Conservation (phyloP, 2,797 vertebrate genomes). For the Sebastes kiyomatsui region DNA sequence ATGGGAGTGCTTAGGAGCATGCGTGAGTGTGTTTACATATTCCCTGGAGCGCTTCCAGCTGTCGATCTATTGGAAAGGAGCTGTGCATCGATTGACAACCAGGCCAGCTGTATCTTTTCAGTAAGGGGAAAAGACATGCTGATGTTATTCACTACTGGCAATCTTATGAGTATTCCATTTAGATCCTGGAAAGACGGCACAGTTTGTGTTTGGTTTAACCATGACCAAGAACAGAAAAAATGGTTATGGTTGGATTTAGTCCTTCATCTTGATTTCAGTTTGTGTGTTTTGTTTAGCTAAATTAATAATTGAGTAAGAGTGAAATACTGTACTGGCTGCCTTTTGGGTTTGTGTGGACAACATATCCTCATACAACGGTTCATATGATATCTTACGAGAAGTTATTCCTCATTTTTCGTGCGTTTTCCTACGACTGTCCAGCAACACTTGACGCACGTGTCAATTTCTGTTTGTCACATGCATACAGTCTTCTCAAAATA, state of each 20-base stretch:
- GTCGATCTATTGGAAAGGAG: slow-evolving; percentile 44
- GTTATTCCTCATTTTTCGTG: neutral
- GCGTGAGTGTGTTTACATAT: slow-evolving; percentile 41
- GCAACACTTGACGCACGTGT: neutral
- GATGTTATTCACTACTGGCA: slow-evolving; percentile 8
- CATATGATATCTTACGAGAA: neutral
- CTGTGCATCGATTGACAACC: slow-evolving; percentile 38
- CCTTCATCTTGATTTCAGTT: neutral
- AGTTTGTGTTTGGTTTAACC: neutral
- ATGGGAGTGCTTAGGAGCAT: slow-evolving; percentile 23
- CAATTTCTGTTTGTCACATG: too few relatives aligned
- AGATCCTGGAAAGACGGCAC: neutral
- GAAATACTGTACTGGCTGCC: neutral
- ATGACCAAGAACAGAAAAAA: neutral
- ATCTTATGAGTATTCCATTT: slow-evolving; percentile 4
- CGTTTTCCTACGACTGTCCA: rapidly evolving
- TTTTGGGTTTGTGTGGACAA: too few relatives aligned
- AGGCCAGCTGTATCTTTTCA: slow-evolving; percentile 50
- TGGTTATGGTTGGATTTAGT: neutral
- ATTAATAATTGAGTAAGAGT: neutral
- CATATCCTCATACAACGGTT: neutral
- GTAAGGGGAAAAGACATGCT: neutral
- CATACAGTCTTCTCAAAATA: too few relatives aligned
- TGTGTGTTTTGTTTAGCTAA: neutral
- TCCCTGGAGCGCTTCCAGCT: slow-evolving; percentile 59